These are phyloP conservation scores for Argyrosomus regius DNA, from an alignment of 2,797 vertebrate species.

Conservation along the genomic window DNA sequence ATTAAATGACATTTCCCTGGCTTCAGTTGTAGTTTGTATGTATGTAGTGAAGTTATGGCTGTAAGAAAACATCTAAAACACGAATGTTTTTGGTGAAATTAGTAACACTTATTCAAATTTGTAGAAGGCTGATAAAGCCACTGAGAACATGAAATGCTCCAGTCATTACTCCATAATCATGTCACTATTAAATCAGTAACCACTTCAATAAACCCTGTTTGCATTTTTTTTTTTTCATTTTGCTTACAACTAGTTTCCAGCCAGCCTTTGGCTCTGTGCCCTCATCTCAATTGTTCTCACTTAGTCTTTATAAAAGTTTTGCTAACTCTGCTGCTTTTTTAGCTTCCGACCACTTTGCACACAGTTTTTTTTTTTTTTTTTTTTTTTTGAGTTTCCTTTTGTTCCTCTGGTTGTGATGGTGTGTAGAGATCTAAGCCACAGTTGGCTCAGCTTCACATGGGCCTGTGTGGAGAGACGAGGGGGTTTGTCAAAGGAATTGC, in stretches of 20 bases:
- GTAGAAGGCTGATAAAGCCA: slow-evolving; percentile 1
- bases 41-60: background rate
- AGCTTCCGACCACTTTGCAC: slow-evolving; percentile 63
- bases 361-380: slow-evolving; percentile 21
- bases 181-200: slow-evolving; percentile 41
- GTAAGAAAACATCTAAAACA: background rate
- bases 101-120: background rate
- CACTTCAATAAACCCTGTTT: slow-evolving; percentile 42
- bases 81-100: background rate
- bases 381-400: slow-evolving; percentile 65
- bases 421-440: slow-evolving; percentile 76
- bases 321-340: slow-evolving; percentile 70
- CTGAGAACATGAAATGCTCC: slow-evolving; percentile 13
- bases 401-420: slow-evolving; percentile 73
- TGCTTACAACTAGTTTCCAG: slow-evolving; percentile 44
- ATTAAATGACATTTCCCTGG: background rate
- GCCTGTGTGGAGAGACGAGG: slow-evolving; percentile 68
- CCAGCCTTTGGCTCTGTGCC: slow-evolving; percentile 55
- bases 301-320: slow-evolving; percentile 67
- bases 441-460: slow-evolving; percentile 80
- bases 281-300: slow-evolving; percentile 68
- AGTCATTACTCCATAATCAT: slow-evolving; percentile 14
- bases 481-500: slow-evolving; percentile 80
- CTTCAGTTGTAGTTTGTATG: background rate
- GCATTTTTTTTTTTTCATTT: slow-evolving; percentile 4